These are phyloP conservation scores for Ichneumoninae sp. DNA, from an alignment of 2,888 invertebrate genomes.

Conservation along the genomic window DNA sequence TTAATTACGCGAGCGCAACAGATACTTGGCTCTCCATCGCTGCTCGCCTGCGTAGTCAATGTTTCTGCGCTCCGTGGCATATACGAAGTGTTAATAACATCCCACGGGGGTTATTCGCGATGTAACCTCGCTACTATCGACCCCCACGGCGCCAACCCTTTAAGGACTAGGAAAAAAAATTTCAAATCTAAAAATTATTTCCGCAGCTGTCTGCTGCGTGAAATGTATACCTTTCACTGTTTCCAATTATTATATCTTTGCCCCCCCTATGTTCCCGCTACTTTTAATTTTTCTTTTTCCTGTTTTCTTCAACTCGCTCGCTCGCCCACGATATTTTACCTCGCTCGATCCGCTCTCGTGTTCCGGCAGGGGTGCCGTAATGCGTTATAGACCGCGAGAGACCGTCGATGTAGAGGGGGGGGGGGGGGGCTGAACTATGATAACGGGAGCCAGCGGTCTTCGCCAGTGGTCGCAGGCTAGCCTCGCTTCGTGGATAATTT, in stretches of 20 bases:
- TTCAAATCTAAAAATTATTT: background rate
- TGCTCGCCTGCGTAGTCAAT: background rate
- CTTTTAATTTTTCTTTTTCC: constrained; percentile 19
- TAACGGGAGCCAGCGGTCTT: constrained; percentile 8
- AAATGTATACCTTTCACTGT: background rate
- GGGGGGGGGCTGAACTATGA: constrained; percentile 28
- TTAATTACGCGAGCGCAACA: constrained; percentile 61
- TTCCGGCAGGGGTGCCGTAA: constrained; percentile 60
- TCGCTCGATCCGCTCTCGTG: constrained; percentile 40
- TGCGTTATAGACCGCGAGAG: constrained; percentile 48
- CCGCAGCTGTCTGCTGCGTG: background rate
- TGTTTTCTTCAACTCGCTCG: constrained; percentile 45
- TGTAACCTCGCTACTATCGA: constrained; percentile 13
- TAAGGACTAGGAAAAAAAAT: background rate
- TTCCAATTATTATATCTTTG: background rate
- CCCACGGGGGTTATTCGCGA: constrained; percentile 3
- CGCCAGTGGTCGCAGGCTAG: constrained; percentile 31
- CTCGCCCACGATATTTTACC: constrained; percentile 49
- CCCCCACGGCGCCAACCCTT: background rate
- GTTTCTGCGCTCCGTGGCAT: background rate
- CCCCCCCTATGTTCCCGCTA: background rate
- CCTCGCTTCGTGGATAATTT: constrained; percentile 70
- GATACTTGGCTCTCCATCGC: constrained; percentile 29
- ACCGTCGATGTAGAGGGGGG: constrained; percentile 5
- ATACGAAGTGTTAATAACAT: constrained; percentile 6